These are phyloP conservation scores for Trialeurodes vaporariorum DNA, from an alignment of 1,140 invertebrate genomes.

Conservation along the genomic window DNA sequence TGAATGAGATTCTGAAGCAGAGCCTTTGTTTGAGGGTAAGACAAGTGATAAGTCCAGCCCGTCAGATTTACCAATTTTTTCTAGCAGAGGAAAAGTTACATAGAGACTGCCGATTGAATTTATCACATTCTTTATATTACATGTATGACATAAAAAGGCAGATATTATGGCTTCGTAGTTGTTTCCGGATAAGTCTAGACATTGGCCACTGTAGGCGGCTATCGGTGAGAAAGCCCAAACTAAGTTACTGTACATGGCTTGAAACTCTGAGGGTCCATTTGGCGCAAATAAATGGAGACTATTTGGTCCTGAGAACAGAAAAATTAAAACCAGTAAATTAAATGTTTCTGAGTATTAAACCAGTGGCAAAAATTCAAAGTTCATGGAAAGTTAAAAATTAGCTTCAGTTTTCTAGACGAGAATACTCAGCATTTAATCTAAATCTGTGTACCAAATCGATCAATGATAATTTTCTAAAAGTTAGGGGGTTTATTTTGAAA, in stretches of 20 bases:
- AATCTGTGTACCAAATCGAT: too few relatives aligned
- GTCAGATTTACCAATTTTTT: constrained; percentile 4
- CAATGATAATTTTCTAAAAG: too few relatives aligned
- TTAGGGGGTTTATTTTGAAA: too few relatives aligned
- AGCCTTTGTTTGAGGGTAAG: constrained; percentile 11
- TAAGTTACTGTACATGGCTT: background rate
- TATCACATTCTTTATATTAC: background rate
- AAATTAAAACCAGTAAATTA: too few relatives aligned
- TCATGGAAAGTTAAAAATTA: too few relatives aligned
- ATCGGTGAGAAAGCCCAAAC: background rate
- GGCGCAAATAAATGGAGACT: background rate
- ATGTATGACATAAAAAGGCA: background rate
- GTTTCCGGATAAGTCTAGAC: background rate
- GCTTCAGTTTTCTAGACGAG: too few relatives aligned
- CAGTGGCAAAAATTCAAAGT: background rate
- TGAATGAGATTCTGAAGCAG: constrained; percentile 10
- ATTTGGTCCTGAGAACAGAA: constrained; percentile 4
- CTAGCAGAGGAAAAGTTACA: background rate
- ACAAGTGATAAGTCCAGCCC: constrained; percentile 20
- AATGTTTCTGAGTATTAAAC: too few relatives aligned
- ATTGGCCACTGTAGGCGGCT: background rate
- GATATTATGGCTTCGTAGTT: background rate
- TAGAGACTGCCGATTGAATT: background rate
- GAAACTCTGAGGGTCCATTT: background rate
- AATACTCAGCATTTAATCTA: too few relatives aligned